Conservation (phyloP, 2,888 invertebrate species). For the Keiferia lycopersicella region DNA sequence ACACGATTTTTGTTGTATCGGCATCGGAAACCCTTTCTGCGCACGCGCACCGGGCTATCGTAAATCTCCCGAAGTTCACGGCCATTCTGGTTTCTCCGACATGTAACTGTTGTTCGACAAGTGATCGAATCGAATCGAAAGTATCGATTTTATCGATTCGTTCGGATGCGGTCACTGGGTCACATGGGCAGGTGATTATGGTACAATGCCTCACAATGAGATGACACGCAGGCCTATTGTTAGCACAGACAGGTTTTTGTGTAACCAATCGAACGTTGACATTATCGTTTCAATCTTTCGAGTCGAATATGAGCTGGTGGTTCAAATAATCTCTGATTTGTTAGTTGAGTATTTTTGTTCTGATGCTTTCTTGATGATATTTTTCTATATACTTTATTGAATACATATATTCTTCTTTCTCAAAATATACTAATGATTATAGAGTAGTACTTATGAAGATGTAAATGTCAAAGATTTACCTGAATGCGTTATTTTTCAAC, state of each 20-base stretch:
- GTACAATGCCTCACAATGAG: slow-evolving; percentile 44
- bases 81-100: slow-evolving; percentile 44
- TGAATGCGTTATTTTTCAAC: too few relatives aligned
- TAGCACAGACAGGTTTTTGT: slow-evolving; percentile 44
- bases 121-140: slow-evolving; percentile 57
- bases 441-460: too few relatives aligned
- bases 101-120: slow-evolving; percentile 52
- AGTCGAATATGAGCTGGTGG: slow-evolving; percentile 39
- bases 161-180: slow-evolving; percentile 59
- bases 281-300: slow-evolving; percentile 54
- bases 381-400: too few relatives aligned
- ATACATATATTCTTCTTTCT: too few relatives aligned
- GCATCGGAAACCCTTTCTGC: slow-evolving; percentile 15
- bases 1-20: slow-evolving; percentile 20
- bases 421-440: too few relatives aligned
- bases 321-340: slow-evolving; percentile 25
- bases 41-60: slow-evolving; percentile 36
- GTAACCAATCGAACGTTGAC: slow-evolving; percentile 44
- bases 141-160: slow-evolving; percentile 50
- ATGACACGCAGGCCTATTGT: slow-evolving; percentile 43
- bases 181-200: slow-evolving; percentile 60
- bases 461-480: neutral
- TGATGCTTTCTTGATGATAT: neutral
- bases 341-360: neutral
- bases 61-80: slow-evolving; percentile 57